Conservation (phyloP, 2,113 vertebrate genomes). For the Carettochelys insculpta region DNA sequence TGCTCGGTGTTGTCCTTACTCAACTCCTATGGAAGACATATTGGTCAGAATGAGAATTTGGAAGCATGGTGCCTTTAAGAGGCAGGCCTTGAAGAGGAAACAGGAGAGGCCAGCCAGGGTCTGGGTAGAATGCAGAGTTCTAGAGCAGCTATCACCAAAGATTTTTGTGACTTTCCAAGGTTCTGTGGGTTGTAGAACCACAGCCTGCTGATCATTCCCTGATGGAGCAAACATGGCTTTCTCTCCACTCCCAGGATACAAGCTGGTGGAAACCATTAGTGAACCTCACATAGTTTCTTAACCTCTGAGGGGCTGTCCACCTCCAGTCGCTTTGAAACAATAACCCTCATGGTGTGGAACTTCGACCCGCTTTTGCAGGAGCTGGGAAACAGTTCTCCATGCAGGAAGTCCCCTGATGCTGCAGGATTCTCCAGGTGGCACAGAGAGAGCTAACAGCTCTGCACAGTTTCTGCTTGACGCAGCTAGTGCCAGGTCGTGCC, state of each 20-base stretch:
- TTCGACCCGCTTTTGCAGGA: not conserved
- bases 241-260: not conserved
- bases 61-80: fast-evolving
- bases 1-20: not conserved
- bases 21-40: fast-evolving
- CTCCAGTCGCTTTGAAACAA: not conserved
- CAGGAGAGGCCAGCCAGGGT: not conserved
- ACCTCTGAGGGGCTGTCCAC: not conserved
- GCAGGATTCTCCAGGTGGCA: not conserved
- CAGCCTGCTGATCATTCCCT: not conserved
- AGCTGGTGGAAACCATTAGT: not conserved
- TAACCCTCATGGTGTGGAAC: not conserved
- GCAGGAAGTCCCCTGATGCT: not conserved
- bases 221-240: not conserved
- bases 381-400: not conserved
- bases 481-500: not conserved
- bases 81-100: not conserved
- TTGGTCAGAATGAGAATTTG: not conserved
- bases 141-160: not conserved
- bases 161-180: not conserved
- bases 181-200: not conserved
- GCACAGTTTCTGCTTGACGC: not conserved
- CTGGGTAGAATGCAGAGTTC: not conserved
- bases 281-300: not conserved
- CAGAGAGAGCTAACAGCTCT: not conserved